These are phyloP conservation scores for Myrmecophaga tridactyla DNA, from an alignment of 2,113 vertebrate genomes.

Conservation along the genomic window DNA sequence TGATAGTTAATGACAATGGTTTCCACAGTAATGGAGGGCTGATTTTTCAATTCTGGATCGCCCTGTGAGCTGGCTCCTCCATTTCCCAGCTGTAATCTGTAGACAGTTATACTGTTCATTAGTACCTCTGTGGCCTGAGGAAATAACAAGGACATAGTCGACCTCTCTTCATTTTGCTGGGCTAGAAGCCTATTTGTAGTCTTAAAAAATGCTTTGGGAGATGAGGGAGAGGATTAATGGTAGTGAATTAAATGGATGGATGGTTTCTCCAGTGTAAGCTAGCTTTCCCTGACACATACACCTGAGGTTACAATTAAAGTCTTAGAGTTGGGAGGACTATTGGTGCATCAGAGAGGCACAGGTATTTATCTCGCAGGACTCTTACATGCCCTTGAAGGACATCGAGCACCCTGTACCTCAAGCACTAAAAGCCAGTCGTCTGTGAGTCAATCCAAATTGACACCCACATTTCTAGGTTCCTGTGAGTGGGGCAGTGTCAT, in stretches of 20 bases:
- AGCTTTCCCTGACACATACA: neutral
- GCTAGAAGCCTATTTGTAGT: neutral
- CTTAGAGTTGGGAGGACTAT: neutral
- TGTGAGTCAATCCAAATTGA: neutral
- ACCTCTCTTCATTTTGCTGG: neutral
- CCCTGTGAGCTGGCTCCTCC: neutral
- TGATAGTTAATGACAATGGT: neutral
- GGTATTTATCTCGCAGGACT: neutral
- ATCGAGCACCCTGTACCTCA: fast-evolving
- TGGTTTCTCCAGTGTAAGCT: neutral
- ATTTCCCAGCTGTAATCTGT: neutral
- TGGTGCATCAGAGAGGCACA: neutral
- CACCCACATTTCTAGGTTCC: neutral
- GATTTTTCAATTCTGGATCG: neutral
- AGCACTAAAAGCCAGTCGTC: neutral
- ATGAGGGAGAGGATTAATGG: neutral
- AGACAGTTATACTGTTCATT: neutral
- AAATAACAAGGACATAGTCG: neutral
- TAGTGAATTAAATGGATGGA: neutral
- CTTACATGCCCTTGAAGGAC: neutral
- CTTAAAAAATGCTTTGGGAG: neutral
- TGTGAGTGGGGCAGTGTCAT: fast-evolving
- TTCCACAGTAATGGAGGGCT: neutral
- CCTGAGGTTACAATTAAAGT: neutral
- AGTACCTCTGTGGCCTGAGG: neutral